These are phyloP conservation scores for Antheraea yamamai DNA, from an alignment of 2,888 invertebrate species.

Conservation along the genomic window DNA sequence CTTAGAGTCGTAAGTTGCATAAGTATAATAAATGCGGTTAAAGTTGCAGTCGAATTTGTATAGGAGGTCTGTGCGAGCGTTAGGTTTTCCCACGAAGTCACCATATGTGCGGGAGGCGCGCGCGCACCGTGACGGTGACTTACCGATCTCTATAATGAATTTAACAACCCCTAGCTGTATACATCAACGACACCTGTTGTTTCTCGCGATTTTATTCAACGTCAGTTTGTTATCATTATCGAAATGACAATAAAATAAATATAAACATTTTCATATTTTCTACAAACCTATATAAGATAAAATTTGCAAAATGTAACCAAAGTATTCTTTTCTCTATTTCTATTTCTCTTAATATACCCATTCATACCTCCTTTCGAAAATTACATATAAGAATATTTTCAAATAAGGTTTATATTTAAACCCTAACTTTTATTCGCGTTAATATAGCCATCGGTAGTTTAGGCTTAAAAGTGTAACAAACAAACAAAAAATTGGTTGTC, in stretches of 20 bases:
- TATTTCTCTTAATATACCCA: too few relatives aligned
- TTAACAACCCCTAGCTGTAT: conserved; percentile 46
- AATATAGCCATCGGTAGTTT: too few relatives aligned
- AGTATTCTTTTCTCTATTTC: too few relatives aligned
- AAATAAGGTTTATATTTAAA: too few relatives aligned
- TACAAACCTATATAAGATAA: neutral
- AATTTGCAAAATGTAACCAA: neutral
- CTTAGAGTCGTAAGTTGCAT: neutral
- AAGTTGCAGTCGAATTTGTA: conserved; percentile 1
- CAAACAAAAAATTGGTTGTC: too few relatives aligned
- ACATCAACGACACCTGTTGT: conserved; percentile 65
- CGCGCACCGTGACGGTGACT: conserved; percentile 77
- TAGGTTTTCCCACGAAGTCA: conserved; percentile 78
- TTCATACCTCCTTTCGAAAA: too few relatives aligned
- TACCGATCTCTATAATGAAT: conserved; percentile 74
- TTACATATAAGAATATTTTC: too few relatives aligned
- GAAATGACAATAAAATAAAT: neutral
- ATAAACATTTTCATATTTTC: neutral
- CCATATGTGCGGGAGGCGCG: conserved; percentile 61
- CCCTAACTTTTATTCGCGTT: too few relatives aligned
- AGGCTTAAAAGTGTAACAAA: too few relatives aligned
- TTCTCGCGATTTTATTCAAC: conserved; percentile 38
- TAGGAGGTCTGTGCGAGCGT: conserved; percentile 51
- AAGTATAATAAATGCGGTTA: neutral
- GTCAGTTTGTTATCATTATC: neutral